A percentile compares a stretch with the other conserved stretches of the same genome.
phyloP scores from a whole-genome alignment of 2,113 vertebrate genomes.

The Grallaria varia region DNA sequence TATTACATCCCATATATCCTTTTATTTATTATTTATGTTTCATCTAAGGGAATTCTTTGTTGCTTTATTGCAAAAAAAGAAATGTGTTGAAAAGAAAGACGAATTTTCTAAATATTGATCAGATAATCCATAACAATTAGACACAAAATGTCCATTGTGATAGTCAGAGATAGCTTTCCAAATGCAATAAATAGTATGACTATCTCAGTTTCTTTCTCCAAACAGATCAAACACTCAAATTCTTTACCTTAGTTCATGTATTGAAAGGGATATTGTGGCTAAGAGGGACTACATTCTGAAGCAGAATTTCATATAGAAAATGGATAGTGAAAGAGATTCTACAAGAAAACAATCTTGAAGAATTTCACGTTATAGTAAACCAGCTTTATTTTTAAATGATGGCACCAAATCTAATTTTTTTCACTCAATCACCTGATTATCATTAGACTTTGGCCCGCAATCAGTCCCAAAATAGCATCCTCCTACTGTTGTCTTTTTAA shows the following conservation, averaged over 20 bases:
- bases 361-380: background rate
- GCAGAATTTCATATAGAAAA: background rate
- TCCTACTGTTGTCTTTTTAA: background rate
- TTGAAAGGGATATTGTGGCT: background rate
- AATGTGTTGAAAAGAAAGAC: fast-evolving
- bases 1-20: background rate
- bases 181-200: background rate
- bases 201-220: background rate
- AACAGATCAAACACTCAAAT: background rate
- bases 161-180: background rate
- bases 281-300: background rate
- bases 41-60: background rate
- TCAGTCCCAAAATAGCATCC: background rate
- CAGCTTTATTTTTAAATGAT: background rate
- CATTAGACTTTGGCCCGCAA: background rate
- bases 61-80: background rate
- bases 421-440: background rate
- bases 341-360: background rate
- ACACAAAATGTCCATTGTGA: background rate
- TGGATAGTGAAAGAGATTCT: background rate
- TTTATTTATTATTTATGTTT: background rate
- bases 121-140: background rate
- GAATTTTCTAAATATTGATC: background rate
- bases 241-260: background rate
- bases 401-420: fast-evolving